These are phyloP conservation scores for Apeira syringaria DNA, from an alignment of 2,888 invertebrate genomes.

Conservation along the genomic window DNA sequence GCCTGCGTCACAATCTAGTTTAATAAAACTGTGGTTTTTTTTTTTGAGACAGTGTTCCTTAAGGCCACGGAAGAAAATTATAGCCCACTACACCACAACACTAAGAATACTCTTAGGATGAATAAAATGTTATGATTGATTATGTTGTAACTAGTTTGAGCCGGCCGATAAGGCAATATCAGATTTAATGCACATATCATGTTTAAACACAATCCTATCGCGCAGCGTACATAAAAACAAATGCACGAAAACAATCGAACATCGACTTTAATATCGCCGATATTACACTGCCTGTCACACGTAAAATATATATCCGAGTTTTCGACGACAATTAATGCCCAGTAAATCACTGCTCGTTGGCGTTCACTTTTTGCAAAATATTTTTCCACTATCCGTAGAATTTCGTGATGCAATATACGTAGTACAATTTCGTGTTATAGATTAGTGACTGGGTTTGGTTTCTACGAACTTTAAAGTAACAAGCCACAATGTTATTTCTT, in stretches of 20 bases:
- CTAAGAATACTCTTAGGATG: too few relatives aligned
- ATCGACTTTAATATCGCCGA: constrained; percentile 10
- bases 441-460: too few relatives aligned
- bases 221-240: constrained; percentile 3
- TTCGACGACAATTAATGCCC: constrained; percentile 50
- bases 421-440: constrained; percentile 8
- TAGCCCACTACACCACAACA: too few relatives aligned
- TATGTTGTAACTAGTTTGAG: too few relatives aligned
- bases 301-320: constrained; percentile 45
- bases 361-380: constrained; percentile 19
- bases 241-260: constrained; percentile 12
- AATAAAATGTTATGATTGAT: too few relatives aligned
- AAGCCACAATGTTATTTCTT: too few relatives aligned
- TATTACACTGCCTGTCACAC: constrained; percentile 37
- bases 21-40: too few relatives aligned
- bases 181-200: constrained; percentile 5
- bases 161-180: too few relatives aligned
- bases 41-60: too few relatives aligned
- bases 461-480: too few relatives aligned
- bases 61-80: too few relatives aligned
- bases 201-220: background rate
- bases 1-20: too few relatives aligned
- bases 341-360: constrained; percentile 44
- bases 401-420: constrained; percentile 16
- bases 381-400: constrained; percentile 23